Base-by-base conservation (phyloP, 2,113 vertebrate genomes). In the Propithecus coquereli region DNA sequence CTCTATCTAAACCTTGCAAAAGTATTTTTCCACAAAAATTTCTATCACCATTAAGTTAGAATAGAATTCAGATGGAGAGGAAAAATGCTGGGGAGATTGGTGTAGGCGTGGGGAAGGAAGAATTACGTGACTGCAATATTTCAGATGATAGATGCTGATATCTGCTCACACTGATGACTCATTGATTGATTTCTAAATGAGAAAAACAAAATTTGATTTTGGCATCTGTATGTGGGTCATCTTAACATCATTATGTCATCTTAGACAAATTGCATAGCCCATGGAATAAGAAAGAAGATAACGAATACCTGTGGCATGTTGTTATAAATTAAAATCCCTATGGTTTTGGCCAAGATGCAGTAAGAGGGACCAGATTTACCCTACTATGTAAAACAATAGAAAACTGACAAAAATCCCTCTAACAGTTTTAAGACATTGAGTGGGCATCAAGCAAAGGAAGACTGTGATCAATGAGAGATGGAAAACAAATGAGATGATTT, bases 211-310 rank as follows among this genome's bases (percentile, higher is more conserved):
- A 79, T 89, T 57, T 92, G 27, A 57, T 83, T 50, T 63, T 27
- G 59, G 6, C 8, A 45, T 59, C 47, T 96, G 57, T 57, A 85
- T 76, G 45, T 59, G 73, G 79, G 47, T 85, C 54, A 74, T 80
- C 79, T 85, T 92, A 73, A 22, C 45, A 92, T 81, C 59, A 87
- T 91, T 87, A 84, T 61, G 25, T 85, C 71, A 89, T 89, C 77
- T 80, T n/a, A 91, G 50, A 88, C 57, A 94, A 88, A 89, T 61
- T 65, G 40, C 47, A 91, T 34, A 84, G n/a, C 23, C 63, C 54
- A 83, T 17, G 88, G 70, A 87, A 63, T 25, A 54, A 57, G 10
- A 90, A 66, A 68, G 61, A 90, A 66, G 63, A 61, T 87, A 77
- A 37, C 73, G 70, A 84, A 79, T 84, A 84, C 13, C 57, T 83